A percentile compares a stretch with the other conserved stretches of the same genome.
phyloP scores from a whole-genome alignment of 2,113 vertebrate species.

The Pavo muticus region DNA sequence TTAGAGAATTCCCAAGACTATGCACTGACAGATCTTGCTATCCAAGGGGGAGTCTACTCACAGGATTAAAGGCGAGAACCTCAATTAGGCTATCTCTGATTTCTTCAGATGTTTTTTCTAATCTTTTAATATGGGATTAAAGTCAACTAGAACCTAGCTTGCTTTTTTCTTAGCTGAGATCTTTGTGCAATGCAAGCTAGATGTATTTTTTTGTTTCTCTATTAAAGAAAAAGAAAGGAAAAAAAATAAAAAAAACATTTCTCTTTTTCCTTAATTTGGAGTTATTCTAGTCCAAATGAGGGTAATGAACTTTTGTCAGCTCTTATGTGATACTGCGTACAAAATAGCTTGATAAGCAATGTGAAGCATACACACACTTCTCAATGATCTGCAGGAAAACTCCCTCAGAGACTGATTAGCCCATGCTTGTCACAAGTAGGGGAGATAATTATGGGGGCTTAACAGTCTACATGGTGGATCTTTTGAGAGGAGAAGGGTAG shows the following conservation, averaged over 20 bases:
- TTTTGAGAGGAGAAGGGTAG: constrained; percentile 85
- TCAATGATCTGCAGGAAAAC: constrained; percentile 84
- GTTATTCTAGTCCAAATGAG: constrained; percentile 79
- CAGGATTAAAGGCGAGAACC: constrained; percentile 89
- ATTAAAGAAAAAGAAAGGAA: neutral
- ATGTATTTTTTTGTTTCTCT: neutral
- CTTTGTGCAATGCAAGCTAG: constrained; percentile 70
- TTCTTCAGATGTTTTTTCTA: constrained; percentile 90
- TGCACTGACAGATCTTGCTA: constrained; percentile 82
- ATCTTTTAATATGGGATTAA: constrained; percentile 90
- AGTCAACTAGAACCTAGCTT: constrained; percentile 82
- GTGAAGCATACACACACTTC: constrained; percentile 76
- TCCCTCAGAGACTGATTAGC: constrained; percentile 95
- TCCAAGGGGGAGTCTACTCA: constrained; percentile 81
- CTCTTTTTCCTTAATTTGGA: constrained; percentile 79
- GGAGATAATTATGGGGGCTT: constrained; percentile 89
- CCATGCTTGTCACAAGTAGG: constrained; percentile 88
- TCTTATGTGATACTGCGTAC: constrained; percentile 76
- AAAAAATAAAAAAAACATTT: neutral
- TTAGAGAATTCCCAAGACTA: constrained; percentile 82
- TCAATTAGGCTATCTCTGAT: constrained; percentile 89
- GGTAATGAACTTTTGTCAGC: constrained; percentile 85
- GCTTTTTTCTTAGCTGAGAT: constrained; percentile 71
- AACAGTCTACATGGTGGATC: constrained; percentile 85
- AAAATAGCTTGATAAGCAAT: constrained; percentile 84